phyloP scores from a whole-genome alignment of 2,113 vertebrate species.

The Tylochromis polylepis region DNA sequence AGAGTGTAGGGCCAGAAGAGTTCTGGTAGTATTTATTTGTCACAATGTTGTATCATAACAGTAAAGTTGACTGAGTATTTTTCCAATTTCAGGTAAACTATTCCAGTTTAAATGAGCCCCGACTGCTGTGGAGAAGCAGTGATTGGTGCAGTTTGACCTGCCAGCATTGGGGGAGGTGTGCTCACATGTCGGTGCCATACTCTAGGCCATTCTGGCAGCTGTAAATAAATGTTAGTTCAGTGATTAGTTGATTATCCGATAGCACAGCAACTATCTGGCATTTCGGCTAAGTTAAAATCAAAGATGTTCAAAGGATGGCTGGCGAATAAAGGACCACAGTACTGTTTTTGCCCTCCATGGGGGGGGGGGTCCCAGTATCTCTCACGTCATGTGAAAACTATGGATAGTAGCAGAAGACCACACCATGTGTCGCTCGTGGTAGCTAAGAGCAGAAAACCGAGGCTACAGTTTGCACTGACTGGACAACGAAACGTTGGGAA shows the following conservation, averaged over 20 bases:
- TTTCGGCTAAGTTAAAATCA: neutral
- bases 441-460: neutral
- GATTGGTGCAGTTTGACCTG: neutral
- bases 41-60: neutral
- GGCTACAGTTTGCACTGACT: neutral
- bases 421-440: neutral
- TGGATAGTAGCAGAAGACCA: neutral
- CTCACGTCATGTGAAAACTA: neutral
- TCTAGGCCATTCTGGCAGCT: neutral
- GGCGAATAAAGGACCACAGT: too few species aligned
- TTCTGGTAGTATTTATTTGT: neutral
- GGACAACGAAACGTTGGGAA: neutral
- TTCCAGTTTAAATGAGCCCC: neutral
- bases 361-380: too few species aligned
- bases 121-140: neutral
- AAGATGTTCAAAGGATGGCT: neutral
- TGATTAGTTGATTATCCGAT: neutral
- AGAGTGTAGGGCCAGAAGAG: neutral
- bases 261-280: neutral
- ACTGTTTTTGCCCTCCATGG: too few species aligned
- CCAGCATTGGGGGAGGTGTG: neutral
- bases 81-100: neutral
- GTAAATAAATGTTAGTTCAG: neutral
- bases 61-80: neutral
- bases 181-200: neutral